Evolutionary conservation across 2,113 vertebrate genomes (phyloP).

Genomic region (Odontophorus gujanensis): DNA sequence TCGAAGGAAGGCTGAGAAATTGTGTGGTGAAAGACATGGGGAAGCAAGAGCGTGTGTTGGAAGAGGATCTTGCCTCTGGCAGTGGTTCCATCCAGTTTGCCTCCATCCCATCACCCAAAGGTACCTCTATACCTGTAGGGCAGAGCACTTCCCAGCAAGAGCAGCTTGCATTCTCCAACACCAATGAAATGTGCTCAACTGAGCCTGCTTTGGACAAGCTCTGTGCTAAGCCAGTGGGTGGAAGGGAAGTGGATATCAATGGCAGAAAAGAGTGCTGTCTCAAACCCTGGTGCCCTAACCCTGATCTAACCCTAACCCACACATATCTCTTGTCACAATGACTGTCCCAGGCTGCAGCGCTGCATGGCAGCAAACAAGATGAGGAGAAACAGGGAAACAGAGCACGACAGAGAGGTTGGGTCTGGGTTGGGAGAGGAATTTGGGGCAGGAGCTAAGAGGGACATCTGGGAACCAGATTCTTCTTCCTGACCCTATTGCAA

Average conservation of each 20-base stretch:
- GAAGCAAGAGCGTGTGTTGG: not conserved
- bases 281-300: not conserved
- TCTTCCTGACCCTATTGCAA: not conserved
- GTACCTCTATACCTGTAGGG: not conserved
- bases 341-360: not conserved
- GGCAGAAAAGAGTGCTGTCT: not conserved
- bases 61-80: constrained; percentile 19
- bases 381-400: not conserved
- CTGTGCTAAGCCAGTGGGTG: not conserved
- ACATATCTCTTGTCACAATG: not conserved
- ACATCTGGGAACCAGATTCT: constrained; percentile 53
- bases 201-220: not conserved
- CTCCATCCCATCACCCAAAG: not conserved
- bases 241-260: not conserved
- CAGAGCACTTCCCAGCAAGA: fast-evolving
- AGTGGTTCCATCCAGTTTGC: not conserved
- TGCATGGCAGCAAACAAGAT: not conserved
- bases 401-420: not conserved
- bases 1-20: not conserved
- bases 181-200: not conserved
- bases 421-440: constrained; percentile 11
- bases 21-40: not conserved
- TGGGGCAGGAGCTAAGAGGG: not conserved
- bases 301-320: too few species aligned
- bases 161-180: fast-evolving